Conservation (phyloP, 1,140 invertebrate genomes). For the Aphelinus atriplicis region DNA sequence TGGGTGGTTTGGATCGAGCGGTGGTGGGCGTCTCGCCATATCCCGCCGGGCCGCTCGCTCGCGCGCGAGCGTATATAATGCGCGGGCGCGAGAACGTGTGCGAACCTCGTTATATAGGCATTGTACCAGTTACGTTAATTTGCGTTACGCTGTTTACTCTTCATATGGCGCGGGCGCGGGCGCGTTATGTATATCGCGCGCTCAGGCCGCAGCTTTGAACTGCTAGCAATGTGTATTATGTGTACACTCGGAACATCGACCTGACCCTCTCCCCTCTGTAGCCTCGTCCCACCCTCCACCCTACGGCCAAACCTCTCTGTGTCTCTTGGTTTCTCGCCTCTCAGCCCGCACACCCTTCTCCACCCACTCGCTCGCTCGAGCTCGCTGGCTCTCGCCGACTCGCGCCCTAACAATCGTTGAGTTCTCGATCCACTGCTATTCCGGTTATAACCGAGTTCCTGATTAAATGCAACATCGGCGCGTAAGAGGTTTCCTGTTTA, state of each 20-base stretch:
- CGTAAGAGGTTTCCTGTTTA: constrained; percentile 33
- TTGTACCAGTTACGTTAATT: constrained; percentile 47
- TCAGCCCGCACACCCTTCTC: neutral
- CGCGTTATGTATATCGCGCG: constrained; percentile 13
- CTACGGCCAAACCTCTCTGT: neutral
- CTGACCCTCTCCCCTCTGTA: neutral
- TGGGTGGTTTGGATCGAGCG: too few relatives aligned
- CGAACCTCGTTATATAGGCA: constrained; percentile 30
- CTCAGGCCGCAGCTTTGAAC: constrained; percentile 12
- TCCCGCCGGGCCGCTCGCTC: neutral
- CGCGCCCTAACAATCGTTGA: neutral
- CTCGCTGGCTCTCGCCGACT: constrained; percentile 2
- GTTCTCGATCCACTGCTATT: constrained; percentile 2
- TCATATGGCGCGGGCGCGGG: constrained; percentile 25
- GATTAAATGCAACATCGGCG: constrained; percentile 34
- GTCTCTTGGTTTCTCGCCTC: too few relatives aligned
- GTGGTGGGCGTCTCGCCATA: too few relatives aligned
- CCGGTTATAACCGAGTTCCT: constrained; percentile 26
- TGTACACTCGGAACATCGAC: neutral
- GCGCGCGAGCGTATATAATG: neutral
- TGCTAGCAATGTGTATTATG: constrained; percentile 7
- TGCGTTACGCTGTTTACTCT: constrained; percentile 40
- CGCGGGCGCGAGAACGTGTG: neutral
- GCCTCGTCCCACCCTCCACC: neutral
- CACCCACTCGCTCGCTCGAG: neutral